phyloP scores from a whole-genome alignment of 2,797 vertebrate species.

The Labroides dimidiatus region DNA sequence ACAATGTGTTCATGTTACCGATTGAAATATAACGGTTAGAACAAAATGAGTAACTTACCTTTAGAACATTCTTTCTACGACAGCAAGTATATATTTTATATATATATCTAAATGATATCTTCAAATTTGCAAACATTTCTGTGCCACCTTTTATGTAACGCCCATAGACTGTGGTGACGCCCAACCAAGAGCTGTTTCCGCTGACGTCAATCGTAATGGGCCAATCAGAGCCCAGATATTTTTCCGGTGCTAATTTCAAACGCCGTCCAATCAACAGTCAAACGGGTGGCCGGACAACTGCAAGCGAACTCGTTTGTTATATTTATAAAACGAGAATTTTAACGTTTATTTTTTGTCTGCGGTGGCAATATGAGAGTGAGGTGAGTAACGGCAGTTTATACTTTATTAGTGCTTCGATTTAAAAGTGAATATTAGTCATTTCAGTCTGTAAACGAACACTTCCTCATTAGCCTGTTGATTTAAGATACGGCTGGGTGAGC shows the following conservation, averaged over 20 bases:
- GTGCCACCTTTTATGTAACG: no score
- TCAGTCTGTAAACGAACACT: background rate
- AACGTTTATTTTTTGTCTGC: background rate
- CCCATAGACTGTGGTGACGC: no score
- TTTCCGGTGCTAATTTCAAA: slow-evolving; percentile 72
- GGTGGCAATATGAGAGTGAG: slow-evolving; percentile 80
- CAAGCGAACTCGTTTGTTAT: background rate
- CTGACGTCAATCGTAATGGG: slow-evolving; percentile 14
- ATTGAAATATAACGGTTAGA: no score
- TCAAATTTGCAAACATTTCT: no score
- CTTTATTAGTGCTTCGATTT: background rate
- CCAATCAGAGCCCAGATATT: slow-evolving; percentile 62
- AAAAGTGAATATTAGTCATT: background rate
- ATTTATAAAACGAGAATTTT: background rate
- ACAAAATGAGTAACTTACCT: no score
- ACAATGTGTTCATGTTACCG: no score
- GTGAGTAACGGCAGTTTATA: slow-evolving; percentile 53
- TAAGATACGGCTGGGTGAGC: slow-evolving; percentile 12
- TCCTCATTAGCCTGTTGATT: slow-evolving; percentile 20
- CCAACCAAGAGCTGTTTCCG: background rate
- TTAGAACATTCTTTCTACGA: no score
- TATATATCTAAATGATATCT: no score
- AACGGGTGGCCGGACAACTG: background rate
- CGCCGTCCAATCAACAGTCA: slow-evolving; percentile 19
- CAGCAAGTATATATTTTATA: no score